Percentiles rank a stretch among this genome's conserved stretches.
Conservation (phyloP, 2,113 vertebrate species). For the Columbina picui region DNA sequence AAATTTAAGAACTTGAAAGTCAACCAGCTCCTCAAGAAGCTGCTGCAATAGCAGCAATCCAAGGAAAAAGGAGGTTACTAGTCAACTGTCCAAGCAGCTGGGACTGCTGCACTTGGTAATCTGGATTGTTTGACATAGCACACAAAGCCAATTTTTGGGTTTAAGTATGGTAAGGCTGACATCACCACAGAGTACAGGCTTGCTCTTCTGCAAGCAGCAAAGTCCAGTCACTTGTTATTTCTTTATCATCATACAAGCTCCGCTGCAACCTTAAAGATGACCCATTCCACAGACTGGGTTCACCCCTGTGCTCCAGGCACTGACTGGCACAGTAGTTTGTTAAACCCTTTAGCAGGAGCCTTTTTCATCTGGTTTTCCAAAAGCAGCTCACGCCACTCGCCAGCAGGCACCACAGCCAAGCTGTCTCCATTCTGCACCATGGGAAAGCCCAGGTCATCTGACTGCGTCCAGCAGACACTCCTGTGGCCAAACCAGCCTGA, state of each 20-base stretch:
- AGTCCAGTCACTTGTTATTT: not conserved
- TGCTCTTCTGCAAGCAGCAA: not conserved
- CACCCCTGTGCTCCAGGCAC: not conserved
- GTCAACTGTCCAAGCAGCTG: not conserved
- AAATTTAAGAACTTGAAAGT: not conserved
- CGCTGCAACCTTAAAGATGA: not conserved
- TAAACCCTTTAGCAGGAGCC: not conserved
- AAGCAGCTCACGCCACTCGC: not conserved
- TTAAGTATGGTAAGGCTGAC: not conserved
- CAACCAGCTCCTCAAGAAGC: not conserved
- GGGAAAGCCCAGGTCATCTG: not conserved
- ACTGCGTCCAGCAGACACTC: not conserved
- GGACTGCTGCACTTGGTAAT: not conserved
- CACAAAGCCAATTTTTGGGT: not conserved
- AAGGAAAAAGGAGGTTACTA: not conserved
- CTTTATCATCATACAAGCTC: not conserved
- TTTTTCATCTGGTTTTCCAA: not conserved
- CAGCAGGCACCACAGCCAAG: not conserved
- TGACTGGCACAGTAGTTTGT: not conserved
- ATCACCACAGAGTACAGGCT: not conserved
- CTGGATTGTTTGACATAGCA: not conserved
- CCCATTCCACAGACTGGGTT: not conserved
- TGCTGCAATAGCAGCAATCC: not conserved
- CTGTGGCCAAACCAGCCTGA: not conserved
- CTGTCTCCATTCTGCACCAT: not conserved